Conservation (phyloP, 1,140 invertebrate genomes). For the Zophobas atratus region DNA sequence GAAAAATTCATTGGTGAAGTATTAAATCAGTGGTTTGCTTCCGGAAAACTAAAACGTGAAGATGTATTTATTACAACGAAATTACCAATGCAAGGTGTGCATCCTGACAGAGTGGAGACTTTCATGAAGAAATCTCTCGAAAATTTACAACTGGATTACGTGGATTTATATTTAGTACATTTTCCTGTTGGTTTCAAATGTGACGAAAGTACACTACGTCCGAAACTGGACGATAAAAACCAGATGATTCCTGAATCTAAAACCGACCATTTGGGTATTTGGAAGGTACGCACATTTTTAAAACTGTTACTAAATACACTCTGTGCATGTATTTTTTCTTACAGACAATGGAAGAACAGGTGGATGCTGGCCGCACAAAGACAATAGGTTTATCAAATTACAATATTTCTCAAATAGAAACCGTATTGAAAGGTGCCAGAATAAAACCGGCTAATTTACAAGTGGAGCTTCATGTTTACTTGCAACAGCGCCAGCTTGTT, state of each 20-base stretch:
- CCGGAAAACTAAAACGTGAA: constrained; percentile 79
- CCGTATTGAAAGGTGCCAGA: constrained; percentile 75
- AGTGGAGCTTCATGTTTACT: constrained; percentile 86
- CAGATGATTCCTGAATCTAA: constrained; percentile 75
- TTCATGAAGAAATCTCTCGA: constrained; percentile 56
- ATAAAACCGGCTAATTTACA: constrained; percentile 82
- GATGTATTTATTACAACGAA: constrained; percentile 89
- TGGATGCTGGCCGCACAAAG: constrained; percentile 74
- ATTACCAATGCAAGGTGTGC: constrained; percentile 70
- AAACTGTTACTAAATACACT: no score
- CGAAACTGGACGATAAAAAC: constrained; percentile 64
- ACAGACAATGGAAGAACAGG: constrained; percentile 82
- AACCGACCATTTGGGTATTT: constrained; percentile 79
- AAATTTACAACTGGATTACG: constrained; percentile 53
- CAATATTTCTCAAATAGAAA: constrained; percentile 78
- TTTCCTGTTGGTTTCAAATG: constrained; percentile 49
- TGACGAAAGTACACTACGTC: not conserved
- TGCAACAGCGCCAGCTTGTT: constrained; percentile 84
- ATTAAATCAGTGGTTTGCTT: constrained; percentile 80
- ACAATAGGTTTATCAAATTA: constrained; percentile 87
- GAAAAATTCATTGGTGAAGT: constrained; percentile 84
- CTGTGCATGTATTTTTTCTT: constrained; percentile 49
- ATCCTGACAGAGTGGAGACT: constrained; percentile 68
- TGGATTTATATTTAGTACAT: constrained; percentile 58
- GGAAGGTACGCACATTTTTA: constrained; percentile 73